Base-by-base conservation (phyloP, 1,140 invertebrate genomes). In the Tetramorium parvispinum region DNA sequence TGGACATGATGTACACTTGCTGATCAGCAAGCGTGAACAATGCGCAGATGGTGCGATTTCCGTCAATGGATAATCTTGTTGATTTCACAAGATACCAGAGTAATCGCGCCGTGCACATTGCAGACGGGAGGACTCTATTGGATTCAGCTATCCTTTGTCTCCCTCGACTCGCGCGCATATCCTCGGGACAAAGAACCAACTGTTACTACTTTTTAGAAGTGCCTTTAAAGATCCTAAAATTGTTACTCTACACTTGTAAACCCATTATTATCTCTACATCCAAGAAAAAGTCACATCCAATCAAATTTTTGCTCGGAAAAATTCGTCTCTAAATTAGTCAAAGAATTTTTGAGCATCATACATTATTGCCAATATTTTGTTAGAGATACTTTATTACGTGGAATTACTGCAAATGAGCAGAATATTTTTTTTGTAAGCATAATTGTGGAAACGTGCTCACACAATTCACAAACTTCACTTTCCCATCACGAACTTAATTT, bases 11-110 rank as follows among this genome's bases (percentile, higher is more conserved):
- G 53, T 16, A 32, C 79, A 51, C 79, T 53, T 8, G n/a, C 18
- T 57, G 79, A 73, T 73, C 40, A 32, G 37, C 24, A 73, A 59
- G 32, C 46, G 21, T 43, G 81, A 55, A 83, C 73, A 24, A 61
- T 43, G 86, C 88, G 57, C 89, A 91, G 89, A 91, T 91, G 89
- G 89, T 53, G 65, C 24, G 71, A 77, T 61, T 73, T 85, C 63
- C 71, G 82, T 88, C 85, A 65, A 73, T 86, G 89, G 86, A 90
- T 91, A 91, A 91, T 91, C 88, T 90, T 86, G 89, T 91, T 88
- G 89, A 91, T 91, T 91, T 88, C 83, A 78, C 86, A 90, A 90
- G 89, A 90, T 90, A 90, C 65, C 21, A 49, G 66, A 18, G 68
- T 75, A 87, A 73, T 70, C 51, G 63, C 46, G 49, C 53, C 65